Conservation (phyloP, 2,888 invertebrate genomes). For the Dolichomitus sp. region DNA sequence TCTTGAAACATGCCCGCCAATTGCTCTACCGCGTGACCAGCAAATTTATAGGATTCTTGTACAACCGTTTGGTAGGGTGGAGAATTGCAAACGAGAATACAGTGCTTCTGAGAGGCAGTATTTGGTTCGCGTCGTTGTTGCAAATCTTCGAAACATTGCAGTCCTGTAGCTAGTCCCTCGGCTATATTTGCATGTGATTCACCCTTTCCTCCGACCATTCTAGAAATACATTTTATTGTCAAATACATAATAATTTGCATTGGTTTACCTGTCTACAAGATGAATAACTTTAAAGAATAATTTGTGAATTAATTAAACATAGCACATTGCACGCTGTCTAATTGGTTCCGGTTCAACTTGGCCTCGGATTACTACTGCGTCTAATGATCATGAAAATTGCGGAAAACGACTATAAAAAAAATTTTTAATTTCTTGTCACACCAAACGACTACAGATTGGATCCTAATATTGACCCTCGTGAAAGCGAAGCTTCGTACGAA, state of each 20-base stretch:
- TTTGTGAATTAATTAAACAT: neutral
- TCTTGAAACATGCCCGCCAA: slow-evolving; percentile 93
- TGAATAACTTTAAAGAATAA: neutral
- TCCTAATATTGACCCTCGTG: too few species aligned
- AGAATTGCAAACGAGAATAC: slow-evolving; percentile 95
- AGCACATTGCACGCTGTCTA: neutral
- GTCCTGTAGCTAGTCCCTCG: slow-evolving; percentile 95
- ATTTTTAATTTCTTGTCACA: neutral
- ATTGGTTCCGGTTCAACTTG: neutral
- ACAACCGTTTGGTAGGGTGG: slow-evolving; percentile 96
- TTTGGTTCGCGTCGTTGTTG: slow-evolving; percentile 87
- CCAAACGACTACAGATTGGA: too few species aligned
- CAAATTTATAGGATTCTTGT: slow-evolving; percentile 91
- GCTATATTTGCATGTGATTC: slow-evolving; percentile 96
- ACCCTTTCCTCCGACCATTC: slow-evolving; percentile 95
- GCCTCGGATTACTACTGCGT: neutral
- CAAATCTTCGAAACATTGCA: slow-evolving; percentile 96
- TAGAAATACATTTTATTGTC: slow-evolving; percentile 78
- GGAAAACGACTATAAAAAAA: too few species aligned
- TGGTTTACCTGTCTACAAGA: neutral
- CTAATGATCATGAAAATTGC: too few species aligned
- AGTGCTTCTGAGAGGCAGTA: slow-evolving; percentile 90
- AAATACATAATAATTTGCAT: neutral
- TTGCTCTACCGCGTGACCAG: slow-evolving; percentile 94
- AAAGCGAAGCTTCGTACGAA: too few species aligned